Evolutionary conservation across 2,888 invertebrate species (phyloP).

Genomic region (Orthonychiurus folsomi): DNA sequence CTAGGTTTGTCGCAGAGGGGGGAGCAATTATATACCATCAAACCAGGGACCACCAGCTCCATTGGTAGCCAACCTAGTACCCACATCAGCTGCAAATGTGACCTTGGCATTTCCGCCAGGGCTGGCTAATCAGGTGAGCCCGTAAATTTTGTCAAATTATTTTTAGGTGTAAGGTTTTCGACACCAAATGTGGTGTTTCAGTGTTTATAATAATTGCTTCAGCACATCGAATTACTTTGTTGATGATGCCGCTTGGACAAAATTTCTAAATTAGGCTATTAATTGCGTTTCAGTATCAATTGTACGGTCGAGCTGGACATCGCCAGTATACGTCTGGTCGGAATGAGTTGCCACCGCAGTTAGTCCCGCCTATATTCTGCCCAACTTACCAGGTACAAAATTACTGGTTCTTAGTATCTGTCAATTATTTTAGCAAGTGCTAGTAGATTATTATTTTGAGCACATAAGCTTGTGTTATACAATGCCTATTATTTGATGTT

Average conservation of each 20-base stretch:
- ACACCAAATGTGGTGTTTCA: too few relatives aligned
- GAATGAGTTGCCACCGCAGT: constrained; percentile 79
- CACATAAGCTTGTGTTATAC: background rate
- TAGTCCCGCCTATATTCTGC: constrained; percentile 79
- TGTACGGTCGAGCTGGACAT: constrained; percentile 64
- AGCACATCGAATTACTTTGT: too few relatives aligned
- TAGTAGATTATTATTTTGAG: background rate
- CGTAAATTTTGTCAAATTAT: background rate
- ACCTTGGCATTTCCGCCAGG: constrained; percentile 85
- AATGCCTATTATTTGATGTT: background rate
- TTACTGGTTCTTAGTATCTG: too few relatives aligned
- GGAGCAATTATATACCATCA: constrained; percentile 16
- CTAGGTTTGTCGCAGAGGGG: constrained; percentile 23
- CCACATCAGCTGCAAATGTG: constrained; percentile 70
- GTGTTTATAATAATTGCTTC: background rate
- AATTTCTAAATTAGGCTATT: background rate
- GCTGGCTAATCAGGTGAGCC: constrained; percentile 59
- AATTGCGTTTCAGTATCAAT: constrained; percentile 58
- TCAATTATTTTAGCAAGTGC: background rate
- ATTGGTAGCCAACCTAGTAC: constrained; percentile 65
- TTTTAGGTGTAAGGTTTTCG: too few relatives aligned
- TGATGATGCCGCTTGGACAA: background rate
- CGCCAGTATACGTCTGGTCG: constrained; percentile 58
- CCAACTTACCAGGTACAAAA: constrained; percentile 48
- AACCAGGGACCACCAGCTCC: constrained; percentile 39